These are phyloP conservation scores for Heteromurus nitidus DNA, from an alignment of 2,888 invertebrate genomes.

Conservation along the genomic window DNA sequence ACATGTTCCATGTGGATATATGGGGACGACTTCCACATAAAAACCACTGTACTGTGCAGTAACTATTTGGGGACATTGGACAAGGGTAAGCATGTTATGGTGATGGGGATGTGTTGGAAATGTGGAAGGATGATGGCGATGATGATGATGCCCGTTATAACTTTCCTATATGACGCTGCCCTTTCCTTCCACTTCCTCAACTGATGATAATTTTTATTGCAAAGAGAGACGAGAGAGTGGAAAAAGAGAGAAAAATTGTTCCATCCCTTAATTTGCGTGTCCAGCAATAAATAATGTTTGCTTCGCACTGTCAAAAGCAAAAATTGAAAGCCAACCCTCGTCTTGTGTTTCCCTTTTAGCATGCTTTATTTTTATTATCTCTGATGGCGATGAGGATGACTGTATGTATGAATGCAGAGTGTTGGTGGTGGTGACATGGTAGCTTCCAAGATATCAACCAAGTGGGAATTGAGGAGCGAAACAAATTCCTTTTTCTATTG, in stretches of 20 bases:
- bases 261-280: slow-evolving; percentile 68
- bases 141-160: too few species aligned
- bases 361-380: slow-evolving; percentile 8
- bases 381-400: not conserved
- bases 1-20: too few species aligned
- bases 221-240: slow-evolving; percentile 13
- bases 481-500: slow-evolving; percentile 37
- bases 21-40: too few species aligned
- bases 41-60: too few species aligned
- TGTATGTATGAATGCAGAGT: not conserved
- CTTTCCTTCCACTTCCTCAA: not conserved
- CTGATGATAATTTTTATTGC: slow-evolving; percentile 48
- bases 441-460: slow-evolving; percentile 28
- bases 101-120: slow-evolving; percentile 6
- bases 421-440: not conserved
- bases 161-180: too few species aligned
- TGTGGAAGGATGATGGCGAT: too few species aligned
- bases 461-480: slow-evolving; percentile 55
- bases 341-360: slow-evolving; percentile 16
- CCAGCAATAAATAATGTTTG: slow-evolving; percentile 68
- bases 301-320: slow-evolving; percentile 57
- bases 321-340: slow-evolving; percentile 23
- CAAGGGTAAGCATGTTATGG: slow-evolving; percentile 6
- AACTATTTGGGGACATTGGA: too few species aligned
- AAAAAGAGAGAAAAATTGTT: slow-evolving; percentile 20